Percentiles rank a stretch among this genome's conserved stretches.
Conservation (phyloP, 2,888 invertebrate genomes). For the Andrena hattorfiana region DNA sequence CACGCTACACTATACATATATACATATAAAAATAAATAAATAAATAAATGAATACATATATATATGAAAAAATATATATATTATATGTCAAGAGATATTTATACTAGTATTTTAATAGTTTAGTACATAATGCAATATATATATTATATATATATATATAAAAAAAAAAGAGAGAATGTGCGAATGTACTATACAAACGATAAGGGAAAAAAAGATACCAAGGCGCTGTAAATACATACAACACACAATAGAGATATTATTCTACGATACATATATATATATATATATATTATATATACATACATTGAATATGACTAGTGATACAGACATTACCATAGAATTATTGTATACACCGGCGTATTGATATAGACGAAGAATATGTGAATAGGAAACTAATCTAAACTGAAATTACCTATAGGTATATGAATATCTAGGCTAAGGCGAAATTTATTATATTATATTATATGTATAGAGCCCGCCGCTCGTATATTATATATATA, state of each 20-base stretch:
- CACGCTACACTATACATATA: constrained; percentile 79
- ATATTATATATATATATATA: constrained; percentile 68
- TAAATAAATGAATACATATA: constrained; percentile 69
- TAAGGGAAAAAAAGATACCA: constrained; percentile 62
- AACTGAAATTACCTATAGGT: constrained; percentile 77
- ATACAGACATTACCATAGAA: constrained; percentile 77
- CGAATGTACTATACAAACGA: constrained; percentile 67
- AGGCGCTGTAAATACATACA: constrained; percentile 81
- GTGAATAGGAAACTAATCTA: constrained; percentile 82
- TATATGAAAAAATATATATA: constrained; percentile 74
- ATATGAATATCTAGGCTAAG: constrained; percentile 77
- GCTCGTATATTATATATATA: constrained; percentile 29
- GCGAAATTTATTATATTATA: constrained; percentile 77
- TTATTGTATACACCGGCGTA: constrained; percentile 83
- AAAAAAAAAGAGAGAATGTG: constrained; percentile 55
- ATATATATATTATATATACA: constrained; percentile 72
- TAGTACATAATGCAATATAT: constrained; percentile 79
- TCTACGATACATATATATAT: constrained; percentile 75
- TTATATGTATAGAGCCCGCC: constrained; percentile 27
- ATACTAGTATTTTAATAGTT: constrained; percentile 85
- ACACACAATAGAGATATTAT: constrained; percentile 81
- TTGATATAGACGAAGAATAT: constrained; percentile 82
- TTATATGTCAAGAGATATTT: constrained; percentile 83
- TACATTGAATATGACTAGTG: constrained; percentile 78
- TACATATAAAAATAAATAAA: constrained; percentile 75